Percentiles rank a stretch among this genome's conserved stretches.
phyloP scores from a whole-genome alignment of 2,888 invertebrate genomes.

The Chironomus riparius region DNA sequence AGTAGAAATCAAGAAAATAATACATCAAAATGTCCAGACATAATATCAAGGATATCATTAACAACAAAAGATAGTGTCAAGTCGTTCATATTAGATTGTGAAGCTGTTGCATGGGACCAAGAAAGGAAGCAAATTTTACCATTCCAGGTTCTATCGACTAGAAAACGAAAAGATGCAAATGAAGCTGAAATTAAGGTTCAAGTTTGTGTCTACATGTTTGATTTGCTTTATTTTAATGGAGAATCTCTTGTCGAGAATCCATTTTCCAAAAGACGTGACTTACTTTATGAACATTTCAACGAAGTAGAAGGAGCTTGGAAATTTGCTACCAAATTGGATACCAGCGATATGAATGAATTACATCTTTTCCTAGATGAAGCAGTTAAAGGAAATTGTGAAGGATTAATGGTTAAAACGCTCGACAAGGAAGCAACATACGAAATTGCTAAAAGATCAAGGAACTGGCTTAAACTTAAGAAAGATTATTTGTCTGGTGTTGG shows the following conservation, averaged over 20 bases:
- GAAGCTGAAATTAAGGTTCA: conserved; percentile 52
- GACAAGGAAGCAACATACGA: conserved; percentile 83
- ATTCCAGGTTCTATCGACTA: conserved; percentile 90
- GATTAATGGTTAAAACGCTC: conserved; percentile 95
- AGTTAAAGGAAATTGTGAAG: conserved; percentile 94
- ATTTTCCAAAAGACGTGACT: conserved; percentile 61
- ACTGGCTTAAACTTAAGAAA: conserved; percentile 95
- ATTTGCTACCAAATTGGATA: conserved; percentile 78
- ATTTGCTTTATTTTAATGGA: conserved; percentile 87
- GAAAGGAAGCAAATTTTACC: conserved; percentile 83
- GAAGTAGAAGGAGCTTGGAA: conserved; percentile 72
- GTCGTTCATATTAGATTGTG: conserved; percentile 89
- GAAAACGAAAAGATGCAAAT: conserved; percentile 78
- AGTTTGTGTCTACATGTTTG: conserved; percentile 95
- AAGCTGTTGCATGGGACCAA: conserved; percentile 94
- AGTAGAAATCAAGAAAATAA: conserved; percentile 95
- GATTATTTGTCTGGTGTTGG: conserved; percentile 96
- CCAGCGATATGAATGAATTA: conserved; percentile 80
- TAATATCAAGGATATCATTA: conserved; percentile 60
- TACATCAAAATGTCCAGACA: conserved; percentile 91
- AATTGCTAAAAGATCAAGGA: conserved; percentile 88
- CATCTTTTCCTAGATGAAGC: conserved; percentile 90
- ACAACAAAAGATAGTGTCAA: conserved; percentile 50
- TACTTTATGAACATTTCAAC: conserved; percentile 62
- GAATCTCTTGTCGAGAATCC: conserved; percentile 69